These are phyloP conservation scores for Sesamia nonagrioides DNA, from an alignment of 1,140 invertebrate genomes.

Conservation along the genomic window DNA sequence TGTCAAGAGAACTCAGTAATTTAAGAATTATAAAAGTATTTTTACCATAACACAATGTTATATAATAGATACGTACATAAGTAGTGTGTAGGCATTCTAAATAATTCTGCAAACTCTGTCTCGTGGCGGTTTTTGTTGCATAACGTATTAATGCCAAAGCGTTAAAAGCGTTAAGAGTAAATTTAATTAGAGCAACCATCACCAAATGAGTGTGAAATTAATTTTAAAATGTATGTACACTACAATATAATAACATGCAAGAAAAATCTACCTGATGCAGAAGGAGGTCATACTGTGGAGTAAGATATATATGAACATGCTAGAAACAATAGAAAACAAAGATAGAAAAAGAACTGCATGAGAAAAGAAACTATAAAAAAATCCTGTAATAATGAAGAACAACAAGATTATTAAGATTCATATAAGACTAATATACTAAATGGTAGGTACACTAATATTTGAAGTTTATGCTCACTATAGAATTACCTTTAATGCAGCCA, in stretches of 20 bases:
- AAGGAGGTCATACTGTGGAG: conserved; percentile 82
- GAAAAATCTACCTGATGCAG: conserved; percentile 81
- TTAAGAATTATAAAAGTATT: conserved; percentile 67
- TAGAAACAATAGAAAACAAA: conserved; percentile 76
- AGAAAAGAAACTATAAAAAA: conserved; percentile 83
- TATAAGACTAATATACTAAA: conserved; percentile 78
- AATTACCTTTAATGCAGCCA: conserved; percentile 98
- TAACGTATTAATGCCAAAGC: conserved; percentile 69
- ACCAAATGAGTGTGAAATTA: conserved; percentile 71
- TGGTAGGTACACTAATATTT: conserved; percentile 69
- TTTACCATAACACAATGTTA: conserved; percentile 35
- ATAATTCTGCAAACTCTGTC: conserved; percentile 81
- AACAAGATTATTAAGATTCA: conserved; percentile 85
- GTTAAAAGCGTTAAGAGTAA: conserved; percentile 73
- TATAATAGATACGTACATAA: conserved; percentile 55
- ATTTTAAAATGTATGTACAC: conserved; percentile 71
- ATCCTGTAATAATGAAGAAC: conserved; percentile 88
- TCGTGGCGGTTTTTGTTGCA: conserved; percentile 84
- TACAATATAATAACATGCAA: conserved; percentile 65
- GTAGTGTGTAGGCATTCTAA: conserved; percentile 65
- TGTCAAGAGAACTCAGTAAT: conserved; percentile 30
- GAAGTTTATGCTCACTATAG: conserved; percentile 66
- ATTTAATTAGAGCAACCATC: conserved; percentile 68
- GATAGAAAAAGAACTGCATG: conserved; percentile 82
- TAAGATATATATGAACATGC: conserved; percentile 81